phyloP scores from a whole-genome alignment of 2,113 vertebrate genomes.

The Psephotus haematonotus region DNA sequence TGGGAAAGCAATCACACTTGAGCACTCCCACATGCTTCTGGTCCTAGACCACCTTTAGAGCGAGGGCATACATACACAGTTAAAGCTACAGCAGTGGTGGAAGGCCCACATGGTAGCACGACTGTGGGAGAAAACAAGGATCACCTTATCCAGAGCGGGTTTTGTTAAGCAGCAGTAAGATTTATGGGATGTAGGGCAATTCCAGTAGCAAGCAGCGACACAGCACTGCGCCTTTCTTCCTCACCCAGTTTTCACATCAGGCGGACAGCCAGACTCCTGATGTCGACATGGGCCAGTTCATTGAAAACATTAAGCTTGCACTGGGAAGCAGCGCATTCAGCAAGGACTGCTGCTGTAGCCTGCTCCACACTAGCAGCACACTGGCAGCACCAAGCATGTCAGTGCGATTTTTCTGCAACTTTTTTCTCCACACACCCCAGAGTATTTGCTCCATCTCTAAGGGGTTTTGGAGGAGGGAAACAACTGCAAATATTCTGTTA shows the following conservation, averaged over 20 bases:
- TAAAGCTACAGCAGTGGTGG: background rate
- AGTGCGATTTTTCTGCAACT: background rate
- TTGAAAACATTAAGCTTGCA: background rate
- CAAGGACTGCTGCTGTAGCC: background rate
- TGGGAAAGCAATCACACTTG: constrained; percentile 27
- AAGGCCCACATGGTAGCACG: background rate
- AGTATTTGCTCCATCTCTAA: background rate
- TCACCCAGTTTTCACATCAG: background rate
- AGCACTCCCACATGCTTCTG: background rate
- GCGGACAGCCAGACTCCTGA: fast-evolving
- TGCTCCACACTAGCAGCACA: background rate
- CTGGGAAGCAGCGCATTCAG: background rate
- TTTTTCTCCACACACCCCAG: fast-evolving
- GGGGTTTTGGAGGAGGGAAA: background rate
- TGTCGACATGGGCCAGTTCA: background rate
- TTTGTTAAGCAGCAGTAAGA: background rate
- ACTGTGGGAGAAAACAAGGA: background rate
- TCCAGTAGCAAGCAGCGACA: background rate
- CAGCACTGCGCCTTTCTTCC: background rate
- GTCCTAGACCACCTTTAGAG: background rate
- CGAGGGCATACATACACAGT: background rate
- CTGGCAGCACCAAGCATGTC: background rate
- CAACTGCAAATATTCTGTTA: background rate
- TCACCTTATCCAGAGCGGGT: background rate
- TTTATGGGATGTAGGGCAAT: background rate